phyloP scores from a whole-genome alignment of 2,113 vertebrate genomes.

The Nansenia antarctica region DNA sequence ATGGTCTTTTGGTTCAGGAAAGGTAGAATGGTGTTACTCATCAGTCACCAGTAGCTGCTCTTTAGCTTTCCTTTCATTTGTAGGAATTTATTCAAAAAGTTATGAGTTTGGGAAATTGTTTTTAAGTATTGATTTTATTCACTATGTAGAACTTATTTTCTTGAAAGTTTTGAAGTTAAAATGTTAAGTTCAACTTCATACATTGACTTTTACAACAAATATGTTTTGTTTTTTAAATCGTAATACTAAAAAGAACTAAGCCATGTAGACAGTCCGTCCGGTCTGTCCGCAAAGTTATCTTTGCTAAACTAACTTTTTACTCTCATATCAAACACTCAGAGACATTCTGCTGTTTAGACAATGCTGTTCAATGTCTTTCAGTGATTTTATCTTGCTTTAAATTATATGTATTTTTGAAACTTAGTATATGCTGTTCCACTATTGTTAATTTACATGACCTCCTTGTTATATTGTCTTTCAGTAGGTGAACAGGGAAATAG shows the following conservation, averaged over 20 bases:
- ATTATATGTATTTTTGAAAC: constrained; percentile 16
- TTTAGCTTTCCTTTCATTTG: not conserved
- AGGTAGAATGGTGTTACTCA: not conserved
- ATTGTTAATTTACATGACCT: not conserved
- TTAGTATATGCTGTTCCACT: constrained; percentile 17
- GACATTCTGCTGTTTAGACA: constrained; percentile 18
- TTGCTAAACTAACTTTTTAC: not conserved
- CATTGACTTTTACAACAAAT: not conserved
- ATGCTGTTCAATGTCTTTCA: not conserved
- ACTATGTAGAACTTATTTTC: not conserved
- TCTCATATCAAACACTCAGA: not conserved
- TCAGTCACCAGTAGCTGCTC: not conserved
- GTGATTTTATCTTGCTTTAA: constrained; percentile 12
- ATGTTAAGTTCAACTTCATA: not conserved
- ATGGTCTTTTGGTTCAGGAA: not conserved
- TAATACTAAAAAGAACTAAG: no score
- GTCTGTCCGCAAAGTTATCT: constrained; percentile 9
- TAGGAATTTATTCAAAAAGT: not conserved
- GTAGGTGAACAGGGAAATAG: no score
- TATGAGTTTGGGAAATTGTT: not conserved
- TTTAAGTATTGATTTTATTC: not conserved
- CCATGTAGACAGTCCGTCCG: constrained; percentile 31
- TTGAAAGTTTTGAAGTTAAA: not conserved
- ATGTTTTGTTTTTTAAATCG: constrained; percentile 15
- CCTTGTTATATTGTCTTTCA: constrained; percentile 8